These are phyloP conservation scores for Rhamnusium bicolor DNA, from an alignment of 2,888 invertebrate species.

Conservation along the genomic window DNA sequence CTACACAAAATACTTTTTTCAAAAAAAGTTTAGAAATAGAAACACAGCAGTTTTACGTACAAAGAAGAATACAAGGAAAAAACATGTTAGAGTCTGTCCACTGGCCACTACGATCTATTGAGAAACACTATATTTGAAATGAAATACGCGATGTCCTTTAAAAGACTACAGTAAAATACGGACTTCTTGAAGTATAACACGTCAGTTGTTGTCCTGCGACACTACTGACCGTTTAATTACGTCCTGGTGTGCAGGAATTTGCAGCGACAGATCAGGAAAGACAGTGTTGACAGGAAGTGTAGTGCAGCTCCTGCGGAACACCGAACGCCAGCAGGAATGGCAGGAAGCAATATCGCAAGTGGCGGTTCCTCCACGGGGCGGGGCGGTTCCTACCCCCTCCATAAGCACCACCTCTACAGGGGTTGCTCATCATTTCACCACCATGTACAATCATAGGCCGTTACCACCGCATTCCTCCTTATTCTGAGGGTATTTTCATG, in stretches of 20 bases:
- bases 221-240: conserved; percentile 55
- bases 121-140: background rate
- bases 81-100: conserved; percentile 11
- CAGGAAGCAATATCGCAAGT: conserved; percentile 73
- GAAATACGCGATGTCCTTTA: background rate
- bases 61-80: background rate
- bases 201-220: conserved; percentile 41
- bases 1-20: background rate
- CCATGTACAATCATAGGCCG: conserved; percentile 41
- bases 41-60: conserved; percentile 8
- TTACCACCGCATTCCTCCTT: conserved; percentile 43
- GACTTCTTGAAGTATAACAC: conserved; percentile 25
- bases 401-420: conserved; percentile 59
- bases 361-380: conserved; percentile 70
- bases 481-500: conserved; percentile 30
- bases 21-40: background rate
- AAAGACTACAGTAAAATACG: background rate
- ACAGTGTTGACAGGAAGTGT: conserved; percentile 69
- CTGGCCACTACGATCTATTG: conserved; percentile 2
- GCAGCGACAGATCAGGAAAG: conserved; percentile 63
- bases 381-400: conserved; percentile 65
- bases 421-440: conserved; percentile 61
- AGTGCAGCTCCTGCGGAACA: conserved; percentile 69
- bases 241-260: conserved; percentile 53
- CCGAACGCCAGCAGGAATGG: conserved; percentile 69